These are phyloP conservation scores for Caenorhabditis sinica DNA, from an alignment of 2,888 invertebrate species.

Conservation along the genomic window DNA sequence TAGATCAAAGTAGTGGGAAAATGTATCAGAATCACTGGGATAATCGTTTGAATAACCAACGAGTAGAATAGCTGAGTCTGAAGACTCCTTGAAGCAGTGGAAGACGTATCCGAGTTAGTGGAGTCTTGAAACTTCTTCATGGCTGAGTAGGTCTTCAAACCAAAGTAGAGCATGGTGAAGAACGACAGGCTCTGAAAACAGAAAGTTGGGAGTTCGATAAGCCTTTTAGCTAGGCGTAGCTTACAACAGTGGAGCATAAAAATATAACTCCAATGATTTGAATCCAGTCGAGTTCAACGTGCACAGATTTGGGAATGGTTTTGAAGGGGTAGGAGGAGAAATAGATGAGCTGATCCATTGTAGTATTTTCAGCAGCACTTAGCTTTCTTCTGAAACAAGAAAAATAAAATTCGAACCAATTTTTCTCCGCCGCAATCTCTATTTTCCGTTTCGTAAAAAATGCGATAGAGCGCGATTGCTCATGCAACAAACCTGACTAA, in stretches of 20 bases:
- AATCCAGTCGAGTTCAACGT: not conserved
- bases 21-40: conserved; percentile 24
- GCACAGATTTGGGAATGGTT: not conserved
- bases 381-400: not conserved
- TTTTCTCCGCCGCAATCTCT: not conserved
- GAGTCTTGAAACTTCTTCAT: conserved; percentile 6
- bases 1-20: conserved; percentile 2
- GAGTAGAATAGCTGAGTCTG: conserved; percentile 24
- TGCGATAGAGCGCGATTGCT: too few relatives aligned
- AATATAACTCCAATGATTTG: conserved; percentile 14
- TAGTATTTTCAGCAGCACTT: not conserved
- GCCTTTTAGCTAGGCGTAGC: not conserved
- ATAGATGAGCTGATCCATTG: not conserved
- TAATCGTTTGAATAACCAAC: conserved; percentile 18
- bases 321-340: conserved; percentile 7
- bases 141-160: not conserved
- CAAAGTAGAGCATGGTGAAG: conserved; percentile 20
- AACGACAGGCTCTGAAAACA: conserved; percentile 4
- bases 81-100: not conserved
- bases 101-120: not conserved
- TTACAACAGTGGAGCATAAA: not conserved
- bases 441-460: too few relatives aligned
- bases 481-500: conserved; percentile 9
- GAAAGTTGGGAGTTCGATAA: not conserved
- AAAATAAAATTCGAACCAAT: not conserved